Evolutionary conservation across 2,888 invertebrate species (phyloP).

Genomic region (Epinotia nisella): DNA sequence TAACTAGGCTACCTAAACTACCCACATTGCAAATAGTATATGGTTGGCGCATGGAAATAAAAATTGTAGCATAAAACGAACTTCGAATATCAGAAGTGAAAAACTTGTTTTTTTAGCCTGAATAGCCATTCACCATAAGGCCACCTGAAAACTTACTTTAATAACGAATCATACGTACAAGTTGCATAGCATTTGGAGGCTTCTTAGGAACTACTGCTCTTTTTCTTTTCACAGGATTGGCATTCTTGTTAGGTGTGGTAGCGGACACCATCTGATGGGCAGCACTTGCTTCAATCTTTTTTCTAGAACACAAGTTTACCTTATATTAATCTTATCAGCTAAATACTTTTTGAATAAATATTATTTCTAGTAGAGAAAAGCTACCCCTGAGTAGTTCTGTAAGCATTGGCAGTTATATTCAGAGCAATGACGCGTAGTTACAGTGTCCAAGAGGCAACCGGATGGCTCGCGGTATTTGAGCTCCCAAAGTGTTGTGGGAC

Average conservation of each 20-base stretch:
- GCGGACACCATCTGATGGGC: slow-evolving; percentile 65
- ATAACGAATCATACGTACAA: slow-evolving; percentile 60
- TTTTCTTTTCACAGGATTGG: slow-evolving; percentile 76
- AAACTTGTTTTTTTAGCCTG: too few relatives aligned
- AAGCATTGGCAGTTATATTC: too few relatives aligned
- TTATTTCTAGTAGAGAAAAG: background rate
- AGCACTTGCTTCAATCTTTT: slow-evolving; percentile 76
- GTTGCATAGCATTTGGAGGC: slow-evolving; percentile 68
- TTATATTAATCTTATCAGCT: background rate
- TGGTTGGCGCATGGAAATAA: too few relatives aligned
- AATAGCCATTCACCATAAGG: too few relatives aligned
- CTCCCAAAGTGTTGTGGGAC: too few relatives aligned
- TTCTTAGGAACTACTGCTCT: slow-evolving; percentile 77
- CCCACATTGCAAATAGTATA: too few relatives aligned
- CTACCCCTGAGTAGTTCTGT: background rate
- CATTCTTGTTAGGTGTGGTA: slow-evolving; percentile 66
- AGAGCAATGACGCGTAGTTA: too few relatives aligned
- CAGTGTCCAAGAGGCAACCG: too few relatives aligned
- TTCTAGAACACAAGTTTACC: slow-evolving; percentile 65
- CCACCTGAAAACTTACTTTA: background rate
- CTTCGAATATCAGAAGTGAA: too few relatives aligned
- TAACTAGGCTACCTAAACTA: too few relatives aligned
- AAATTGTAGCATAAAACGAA: too few relatives aligned
- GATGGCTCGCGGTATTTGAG: too few relatives aligned
- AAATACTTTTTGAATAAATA: background rate